phyloP scores from a whole-genome alignment of 2,113 vertebrate genomes.

The Hemiscyllium ocellatum region DNA sequence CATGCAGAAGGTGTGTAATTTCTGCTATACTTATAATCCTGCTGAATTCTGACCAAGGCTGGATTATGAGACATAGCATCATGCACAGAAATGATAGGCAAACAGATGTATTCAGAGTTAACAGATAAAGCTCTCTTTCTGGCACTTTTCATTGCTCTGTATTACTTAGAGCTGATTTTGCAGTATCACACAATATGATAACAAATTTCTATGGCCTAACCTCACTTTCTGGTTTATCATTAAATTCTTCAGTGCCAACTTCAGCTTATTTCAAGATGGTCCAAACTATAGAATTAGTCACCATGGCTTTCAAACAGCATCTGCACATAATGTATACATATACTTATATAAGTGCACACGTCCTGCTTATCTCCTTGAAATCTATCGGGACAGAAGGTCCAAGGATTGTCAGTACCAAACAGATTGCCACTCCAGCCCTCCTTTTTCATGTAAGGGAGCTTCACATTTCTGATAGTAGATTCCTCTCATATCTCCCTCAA shows the following conservation, averaged over 20 bases:
- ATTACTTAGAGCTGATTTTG: neutral
- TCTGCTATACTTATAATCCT: slow-evolving; percentile 49
- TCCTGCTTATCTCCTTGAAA: neutral
- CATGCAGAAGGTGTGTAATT: slow-evolving; percentile 62
- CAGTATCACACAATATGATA: neutral
- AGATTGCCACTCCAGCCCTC: too few species aligned
- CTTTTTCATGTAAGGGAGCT: too few species aligned
- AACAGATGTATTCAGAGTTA: neutral
- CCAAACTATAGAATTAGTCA: neutral
- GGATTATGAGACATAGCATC: neutral
- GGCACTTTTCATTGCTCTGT: neutral
- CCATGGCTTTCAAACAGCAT: neutral
- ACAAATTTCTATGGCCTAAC: neutral
- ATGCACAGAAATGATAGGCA: neutral
- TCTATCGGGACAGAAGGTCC: neutral
- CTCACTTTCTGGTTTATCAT: neutral
- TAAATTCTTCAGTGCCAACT: too few species aligned
- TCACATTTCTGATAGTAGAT: too few species aligned
- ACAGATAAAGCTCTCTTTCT: neutral
- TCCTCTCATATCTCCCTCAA: too few species aligned
- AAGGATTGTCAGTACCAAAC: too few species aligned
- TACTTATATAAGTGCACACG: neutral
- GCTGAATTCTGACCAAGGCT: neutral
- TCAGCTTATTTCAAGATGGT: neutral
- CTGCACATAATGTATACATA: neutral